Base-by-base conservation (phyloP, 2,113 vertebrate species). In the Ictidomys tridecemlineatus region DNA sequence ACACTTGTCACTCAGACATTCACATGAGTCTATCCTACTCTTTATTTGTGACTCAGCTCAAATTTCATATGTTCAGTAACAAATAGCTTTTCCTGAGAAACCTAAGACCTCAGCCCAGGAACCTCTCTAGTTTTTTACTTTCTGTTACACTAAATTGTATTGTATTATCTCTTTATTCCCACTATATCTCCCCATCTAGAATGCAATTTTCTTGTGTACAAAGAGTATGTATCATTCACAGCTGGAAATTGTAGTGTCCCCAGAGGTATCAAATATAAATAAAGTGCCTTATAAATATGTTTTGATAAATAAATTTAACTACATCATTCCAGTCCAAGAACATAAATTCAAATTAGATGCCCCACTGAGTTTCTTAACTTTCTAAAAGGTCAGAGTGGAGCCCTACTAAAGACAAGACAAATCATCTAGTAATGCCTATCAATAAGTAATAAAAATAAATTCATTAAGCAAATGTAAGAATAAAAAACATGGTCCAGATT, bases 281-380 rank as follows among this genome's bases (percentile, higher is more conserved):
- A 37, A 78, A 37, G 26, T 42, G 16, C 8, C 8, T 34, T n/a
- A 73, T 22, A 83, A 48, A 13, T 65, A 76, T 65, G 17, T 61
- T 88, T 78, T 91, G 16, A 10, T 28, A 63, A 80, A 84, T 94
- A 61, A 39, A 87, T 74, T 85, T 51, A 11, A 69, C 22, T 34
- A 63, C 4, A 70, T 53, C 26, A 85, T 94, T 88, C 42, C 20
- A 83, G 34, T 53, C 14, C 13, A 89, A 67, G n/a, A 67, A 73
- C 83, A 48, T 63, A 37, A 94, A 72, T 74, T 74, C n/a, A 85
- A 96, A 96, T n/a, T 32, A 89, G 20, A 61, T 76, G 10, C 4
- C 1, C 24, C 26, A 28, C 3, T 90, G 82, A 74, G 69, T 56
- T 45, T 45, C 8, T 76, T 96, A 48, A 63, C 22, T 92, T 77